Conservation (phyloP, 1,140 invertebrate genomes). For the Teleopsis dalmanni region DNA sequence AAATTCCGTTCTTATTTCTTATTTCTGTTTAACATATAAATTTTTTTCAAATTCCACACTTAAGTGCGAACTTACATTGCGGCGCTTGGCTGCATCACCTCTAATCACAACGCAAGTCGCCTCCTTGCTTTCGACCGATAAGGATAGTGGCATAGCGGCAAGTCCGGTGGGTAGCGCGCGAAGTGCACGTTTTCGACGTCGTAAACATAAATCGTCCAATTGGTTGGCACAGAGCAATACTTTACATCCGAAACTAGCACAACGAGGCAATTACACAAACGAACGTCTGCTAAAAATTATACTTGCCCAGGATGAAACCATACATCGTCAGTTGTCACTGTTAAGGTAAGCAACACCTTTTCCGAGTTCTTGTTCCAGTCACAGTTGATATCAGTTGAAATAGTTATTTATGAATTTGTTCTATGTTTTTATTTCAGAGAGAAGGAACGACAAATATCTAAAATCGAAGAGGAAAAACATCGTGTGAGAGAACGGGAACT, state of each 20-base stretch:
- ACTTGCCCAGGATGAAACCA: slow-evolving; percentile 72
- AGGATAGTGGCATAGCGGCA: slow-evolving; percentile 40
- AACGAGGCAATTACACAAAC: slow-evolving; percentile 34
- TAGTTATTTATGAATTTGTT: background rate
- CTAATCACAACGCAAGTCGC: slow-evolving; percentile 15
- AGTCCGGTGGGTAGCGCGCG: slow-evolving; percentile 37
- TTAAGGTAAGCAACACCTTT: slow-evolving; percentile 47
- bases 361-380: background rate
- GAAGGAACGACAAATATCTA: slow-evolving; percentile 68
- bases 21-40: background rate
- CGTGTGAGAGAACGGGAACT: slow-evolving; percentile 59
- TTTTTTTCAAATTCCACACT: background rate
- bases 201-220: slow-evolving; percentile 22
- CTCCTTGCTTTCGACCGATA: slow-evolving; percentile 32
- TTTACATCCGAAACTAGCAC: slow-evolving; percentile 24
- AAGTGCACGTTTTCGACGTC: slow-evolving; percentile 31
- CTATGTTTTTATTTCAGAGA: too few relatives aligned
- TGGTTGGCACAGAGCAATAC: slow-evolving; percentile 19
- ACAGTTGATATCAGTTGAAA: too few relatives aligned
- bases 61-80: slow-evolving; percentile 28
- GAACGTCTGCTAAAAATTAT: slow-evolving; percentile 68
- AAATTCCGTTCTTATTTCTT: slow-evolving; percentile 1
- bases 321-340: slow-evolving; percentile 62
- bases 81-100: slow-evolving; percentile 18
- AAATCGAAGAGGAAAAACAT: slow-evolving; percentile 69